Percentiles rank a stretch among this genome's conserved stretches.
These are phyloP conservation scores for Perdita meconis DNA, from an alignment of 2,888 invertebrate genomes.

Conservation along the genomic window DNA sequence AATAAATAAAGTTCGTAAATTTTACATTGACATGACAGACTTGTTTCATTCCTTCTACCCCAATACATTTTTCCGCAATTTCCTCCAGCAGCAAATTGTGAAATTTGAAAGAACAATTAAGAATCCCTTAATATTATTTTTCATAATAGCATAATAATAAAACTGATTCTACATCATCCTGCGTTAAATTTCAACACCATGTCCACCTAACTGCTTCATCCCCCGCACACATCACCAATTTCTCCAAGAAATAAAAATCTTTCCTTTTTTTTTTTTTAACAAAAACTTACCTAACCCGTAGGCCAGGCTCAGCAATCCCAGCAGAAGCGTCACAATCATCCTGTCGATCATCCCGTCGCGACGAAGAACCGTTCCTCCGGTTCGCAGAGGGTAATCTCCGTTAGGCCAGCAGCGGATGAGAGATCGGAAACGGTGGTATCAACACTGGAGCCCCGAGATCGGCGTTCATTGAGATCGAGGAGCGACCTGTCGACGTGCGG, in stretches of 20 bases:
- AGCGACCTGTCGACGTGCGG: slow-evolving; percentile 32
- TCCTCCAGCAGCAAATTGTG: no score
- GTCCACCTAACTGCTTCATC: neutral
- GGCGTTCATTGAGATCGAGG: slow-evolving; percentile 54
- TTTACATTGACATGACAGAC: no score
- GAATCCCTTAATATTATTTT: no score
- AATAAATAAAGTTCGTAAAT: no score
- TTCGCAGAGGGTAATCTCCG: slow-evolving; percentile 5
- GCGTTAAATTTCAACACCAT: no score
- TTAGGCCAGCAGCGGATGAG: slow-evolving; percentile 14
- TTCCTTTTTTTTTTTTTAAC: neutral
- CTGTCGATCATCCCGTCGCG: slow-evolving; percentile 8
- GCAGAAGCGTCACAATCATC: slow-evolving; percentile 70
- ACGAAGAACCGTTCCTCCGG: neutral
- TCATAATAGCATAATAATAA: no score
- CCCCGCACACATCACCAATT: neutral
- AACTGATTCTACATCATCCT: no score
- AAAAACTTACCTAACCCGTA: slow-evolving; percentile 61
- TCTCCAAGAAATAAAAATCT: neutral
- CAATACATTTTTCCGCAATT: no score
- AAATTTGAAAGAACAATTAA: no score
- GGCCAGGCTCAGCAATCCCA: slow-evolving; percentile 73
- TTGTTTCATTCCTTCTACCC: no score
- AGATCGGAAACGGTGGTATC: slow-evolving; percentile 24
- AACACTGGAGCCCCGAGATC: slow-evolving; percentile 36